Base-by-base conservation (phyloP, 2,888 invertebrate species). In the Anoplius nigerrimus region DNA sequence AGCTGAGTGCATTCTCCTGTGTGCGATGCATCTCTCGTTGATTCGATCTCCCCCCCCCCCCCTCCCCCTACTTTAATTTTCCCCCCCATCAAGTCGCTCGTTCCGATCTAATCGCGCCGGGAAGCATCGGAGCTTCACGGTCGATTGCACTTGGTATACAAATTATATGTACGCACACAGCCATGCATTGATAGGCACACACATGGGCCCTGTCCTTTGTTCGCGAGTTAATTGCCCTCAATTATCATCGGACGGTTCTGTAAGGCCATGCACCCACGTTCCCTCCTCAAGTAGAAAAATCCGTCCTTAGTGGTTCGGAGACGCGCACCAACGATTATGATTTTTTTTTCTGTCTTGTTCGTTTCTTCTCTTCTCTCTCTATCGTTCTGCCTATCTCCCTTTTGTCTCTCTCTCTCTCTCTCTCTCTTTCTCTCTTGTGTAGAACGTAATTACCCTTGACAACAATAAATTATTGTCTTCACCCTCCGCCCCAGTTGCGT, bases 381-480 rank as follows among this genome's bases (percentile, higher is more conserved):
- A 24, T 24, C 24, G 3, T 2, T 24, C 24, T 24, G 45, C 11
- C 11, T 16, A 5, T 45, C 2, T 16, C 48, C 42, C 8, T 42
- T 13, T 42, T 42, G 13, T 48, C 16, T 48, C 74, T 80, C 76
- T 69, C 74, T 75, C 73, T 73, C 76, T 73, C 48, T 48, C 16
- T 48, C 48, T 48, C 75, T 80, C 75, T 69, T 71, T 75, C 73
- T 74, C 76, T 73, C 48, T 48, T n/a, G 18, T 48, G 85, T 85
- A 85, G 83, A 82, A 72, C 81, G 80, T 84, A 79, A 76, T 75
- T 79, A 81, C 71, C 80, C 81, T 82, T 82, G 75, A 79, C 78
- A 83, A 73, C 76, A 84, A 87, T 87, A 87, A 87, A 87, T 87
- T 87, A 88, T 88, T 88, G 86, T 88, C 79, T 72, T 67, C 69